Evolutionary conservation across 2,797 vertebrate genomes (phyloP).

Genomic region (Tolypeutes matacus): DNA sequence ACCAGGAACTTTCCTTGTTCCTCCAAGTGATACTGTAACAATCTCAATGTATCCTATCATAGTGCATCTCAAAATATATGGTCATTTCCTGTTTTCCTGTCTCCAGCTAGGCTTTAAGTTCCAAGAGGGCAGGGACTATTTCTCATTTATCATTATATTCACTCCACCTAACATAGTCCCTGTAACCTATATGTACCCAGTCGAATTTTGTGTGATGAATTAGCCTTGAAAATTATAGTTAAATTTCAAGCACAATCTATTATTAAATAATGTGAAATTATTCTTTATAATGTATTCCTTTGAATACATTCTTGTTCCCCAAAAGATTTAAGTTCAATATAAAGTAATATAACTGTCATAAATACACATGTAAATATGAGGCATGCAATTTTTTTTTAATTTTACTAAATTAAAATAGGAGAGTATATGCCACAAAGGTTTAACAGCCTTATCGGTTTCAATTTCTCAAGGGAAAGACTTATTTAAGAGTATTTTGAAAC

Average conservation of each 20-base stretch:
- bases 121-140: not conserved
- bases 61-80: not conserved
- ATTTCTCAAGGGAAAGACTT: conserved; percentile 28
- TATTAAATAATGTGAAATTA: not conserved
- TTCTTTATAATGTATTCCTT: not conserved
- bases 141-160: not conserved
- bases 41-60: not conserved
- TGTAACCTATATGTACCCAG: not conserved
- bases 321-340: not conserved
- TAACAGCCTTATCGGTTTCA: not conserved
- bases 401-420: not conserved
- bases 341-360: not conserved
- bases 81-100: not conserved
- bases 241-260: not conserved
- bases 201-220: not conserved
- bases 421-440: not conserved
- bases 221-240: not conserved
- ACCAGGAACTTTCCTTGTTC: not conserved
- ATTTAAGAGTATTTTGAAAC: not conserved
- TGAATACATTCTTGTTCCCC: not conserved
- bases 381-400: not conserved
- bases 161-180: not conserved
- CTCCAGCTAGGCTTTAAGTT: not conserved
- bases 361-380: conserved; percentile 11
- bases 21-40: not conserved